A percentile compares a stretch with the other conserved stretches of the same genome.
Conservation (phyloP, 1,140 invertebrate genomes). For the Hormaphis cornu region DNA sequence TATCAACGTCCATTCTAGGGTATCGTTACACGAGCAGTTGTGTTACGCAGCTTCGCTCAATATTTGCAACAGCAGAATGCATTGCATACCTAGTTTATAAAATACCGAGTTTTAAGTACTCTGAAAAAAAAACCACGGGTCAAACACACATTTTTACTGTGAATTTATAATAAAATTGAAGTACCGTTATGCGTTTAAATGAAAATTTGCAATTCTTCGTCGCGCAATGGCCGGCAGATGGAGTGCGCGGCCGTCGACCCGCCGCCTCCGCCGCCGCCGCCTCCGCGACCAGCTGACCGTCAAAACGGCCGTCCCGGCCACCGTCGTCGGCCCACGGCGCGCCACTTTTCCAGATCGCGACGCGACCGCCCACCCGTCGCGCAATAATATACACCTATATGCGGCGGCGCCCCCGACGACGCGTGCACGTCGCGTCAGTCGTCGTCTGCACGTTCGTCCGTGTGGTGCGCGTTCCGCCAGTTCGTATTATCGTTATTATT, state of each 20-base stretch:
- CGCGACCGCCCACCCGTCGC: conserved; percentile 16
- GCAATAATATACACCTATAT: no score
- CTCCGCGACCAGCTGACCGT: not conserved
- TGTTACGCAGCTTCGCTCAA: no score
- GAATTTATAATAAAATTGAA: no score
- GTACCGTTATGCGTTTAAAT: no score
- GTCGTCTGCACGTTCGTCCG: not conserved
- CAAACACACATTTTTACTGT: no score
- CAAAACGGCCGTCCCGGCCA: not conserved
- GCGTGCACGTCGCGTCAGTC: not conserved
- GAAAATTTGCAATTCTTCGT: conserved; percentile 1
- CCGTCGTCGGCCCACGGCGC: not conserved
- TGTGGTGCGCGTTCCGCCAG: not conserved
- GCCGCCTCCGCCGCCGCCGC: not conserved
- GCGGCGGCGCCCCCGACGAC: conserved; percentile 11
- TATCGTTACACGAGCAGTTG: no score
- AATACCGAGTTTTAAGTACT: no score
- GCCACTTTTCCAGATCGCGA: conserved; percentile 7
- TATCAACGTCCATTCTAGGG: no score
- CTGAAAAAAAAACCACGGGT: no score
- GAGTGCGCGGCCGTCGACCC: conserved; percentile 16
- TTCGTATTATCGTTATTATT: no score
- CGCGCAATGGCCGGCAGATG: not conserved
- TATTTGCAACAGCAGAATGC: no score
- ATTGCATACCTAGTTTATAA: no score